A percentile compares a stretch with the other conserved stretches of the same genome.
These are phyloP conservation scores for Olivierus martensii DNA, from an alignment of 1,140 invertebrate species.

Conservation along the genomic window DNA sequence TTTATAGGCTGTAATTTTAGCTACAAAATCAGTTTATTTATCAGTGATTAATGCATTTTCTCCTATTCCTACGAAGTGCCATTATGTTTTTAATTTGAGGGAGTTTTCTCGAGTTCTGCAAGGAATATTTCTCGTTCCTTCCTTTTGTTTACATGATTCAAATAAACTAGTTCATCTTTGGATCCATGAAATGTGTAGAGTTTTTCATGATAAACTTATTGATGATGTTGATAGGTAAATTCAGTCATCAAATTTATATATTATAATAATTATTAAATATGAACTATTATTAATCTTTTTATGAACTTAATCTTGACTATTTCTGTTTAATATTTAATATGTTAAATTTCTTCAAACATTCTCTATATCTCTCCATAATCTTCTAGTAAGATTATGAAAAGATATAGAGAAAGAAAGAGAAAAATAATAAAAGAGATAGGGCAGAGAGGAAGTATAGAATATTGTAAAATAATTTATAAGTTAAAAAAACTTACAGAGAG, in stretches of 20 bases:
- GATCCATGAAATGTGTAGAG: conserved; percentile 83
- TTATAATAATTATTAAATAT: conserved; percentile 31
- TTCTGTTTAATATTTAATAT: too few relatives aligned
- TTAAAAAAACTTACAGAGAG: too few relatives aligned
- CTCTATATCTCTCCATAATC: too few relatives aligned
- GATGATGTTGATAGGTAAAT: conserved; percentile 52
- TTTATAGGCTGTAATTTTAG: conserved; percentile 32
- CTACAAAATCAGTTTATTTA: conserved; percentile 37
- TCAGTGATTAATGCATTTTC: conserved; percentile 33
- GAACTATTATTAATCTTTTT: conserved; percentile 37
- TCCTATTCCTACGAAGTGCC: conserved; percentile 38
- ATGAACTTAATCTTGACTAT: too few relatives aligned
- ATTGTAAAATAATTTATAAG: too few relatives aligned
- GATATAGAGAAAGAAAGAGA: too few relatives aligned
- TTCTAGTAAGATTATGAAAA: too few relatives aligned
- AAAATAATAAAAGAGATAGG: too few relatives aligned
- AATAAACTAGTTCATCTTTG: conserved; percentile 75
- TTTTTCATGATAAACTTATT: conserved; percentile 78
- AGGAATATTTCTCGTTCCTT: conserved; percentile 61
- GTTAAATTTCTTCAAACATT: too few relatives aligned
- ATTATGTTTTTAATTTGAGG: conserved; percentile 50
- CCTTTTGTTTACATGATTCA: conserved; percentile 53
- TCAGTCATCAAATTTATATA: conserved; percentile 62
- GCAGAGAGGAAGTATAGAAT: too few relatives aligned
- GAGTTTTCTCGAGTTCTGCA: conserved; percentile 72